Conservation (phyloP, 2,113 vertebrate species). For the Mustelus asterias region DNA sequence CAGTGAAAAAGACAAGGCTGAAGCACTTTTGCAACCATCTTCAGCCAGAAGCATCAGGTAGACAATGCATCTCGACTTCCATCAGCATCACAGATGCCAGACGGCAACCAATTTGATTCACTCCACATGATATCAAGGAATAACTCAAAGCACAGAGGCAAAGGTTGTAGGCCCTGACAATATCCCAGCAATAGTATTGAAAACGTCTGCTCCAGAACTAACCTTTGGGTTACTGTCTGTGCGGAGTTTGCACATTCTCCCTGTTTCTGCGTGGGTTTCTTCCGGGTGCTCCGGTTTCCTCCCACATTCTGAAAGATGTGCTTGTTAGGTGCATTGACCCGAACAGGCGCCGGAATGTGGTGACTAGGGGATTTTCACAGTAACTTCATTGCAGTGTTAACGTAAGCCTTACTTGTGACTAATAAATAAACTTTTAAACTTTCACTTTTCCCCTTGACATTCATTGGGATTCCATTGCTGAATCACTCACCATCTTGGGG, state of each 20-base stretch:
- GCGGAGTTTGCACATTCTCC: too few relatives aligned
- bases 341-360: too few relatives aligned
- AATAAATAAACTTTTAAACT: too few relatives aligned
- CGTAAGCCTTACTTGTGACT: too few relatives aligned
- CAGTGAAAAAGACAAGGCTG: background rate
- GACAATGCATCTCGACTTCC: background rate
- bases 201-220: background rate
- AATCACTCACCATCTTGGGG: background rate
- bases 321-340: too few relatives aligned
- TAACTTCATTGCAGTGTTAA: too few relatives aligned
- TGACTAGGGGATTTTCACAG: too few relatives aligned
- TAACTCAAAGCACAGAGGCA: background rate
- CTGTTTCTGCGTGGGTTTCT: too few relatives aligned
- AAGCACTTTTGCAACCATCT: background rate
- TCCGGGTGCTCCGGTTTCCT: too few relatives aligned
- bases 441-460: background rate
- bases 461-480: background rate
- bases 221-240: too few relatives aligned
- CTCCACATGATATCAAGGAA: background rate
- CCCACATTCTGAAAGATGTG: too few relatives aligned
- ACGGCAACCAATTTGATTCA: background rate
- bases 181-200: background rate
- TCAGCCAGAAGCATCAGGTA: background rate
- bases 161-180: background rate
- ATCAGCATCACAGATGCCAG: background rate